Base-by-base conservation (phyloP, 2,113 vertebrate species). In the Myotis brandtii region DNA sequence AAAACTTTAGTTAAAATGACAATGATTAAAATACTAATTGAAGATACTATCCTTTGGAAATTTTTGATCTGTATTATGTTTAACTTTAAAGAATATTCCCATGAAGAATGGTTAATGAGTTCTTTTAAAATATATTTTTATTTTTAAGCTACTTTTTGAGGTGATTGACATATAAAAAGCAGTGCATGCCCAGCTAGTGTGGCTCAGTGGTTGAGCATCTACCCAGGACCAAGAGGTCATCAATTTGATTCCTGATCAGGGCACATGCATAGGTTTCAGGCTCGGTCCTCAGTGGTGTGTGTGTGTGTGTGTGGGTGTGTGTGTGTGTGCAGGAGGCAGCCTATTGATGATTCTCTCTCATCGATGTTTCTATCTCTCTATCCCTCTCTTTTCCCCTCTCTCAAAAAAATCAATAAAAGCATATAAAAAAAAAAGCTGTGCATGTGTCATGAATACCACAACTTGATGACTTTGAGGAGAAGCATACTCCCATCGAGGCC, bases 1-100 rank as follows among this genome's bases (percentile, higher is more conserved):
- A 66, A 91, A n/a, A n/a, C n/a, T n/a, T n/a, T n/a, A n/a, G n/a
- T n/a, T 87, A 95, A 89, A 72, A 90, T 90, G 80, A 80, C 73
- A 82, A 87, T 69, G n/a, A 88, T 83, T 95, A 80, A 86, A 82
- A 80, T 72, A 62, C 62, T 90, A 34, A 77, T 94, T 80, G 67
- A 93, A 95, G 52, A 82, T 50, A 82, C 6, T 90, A 12, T 90
- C 64, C 18, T 94, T 80, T 88, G 82, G 32, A 81, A 46, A 69
- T 43, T 23, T 86, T 93, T 67, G 6, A 84, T 87, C 32, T 81
- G 40, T 46, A 17, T 67, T 43, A 52, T 69, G 5, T 96, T 89
- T 96, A 64, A 66, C 85, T 92, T 92, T 90, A 81, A 90, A 86
- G 82, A 89, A 34, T 81, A 46, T 93, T 94, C 72, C 5, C 30